phyloP scores from a whole-genome alignment of 1,140 invertebrate genomes.

The Pseudomyrmex sp. region DNA sequence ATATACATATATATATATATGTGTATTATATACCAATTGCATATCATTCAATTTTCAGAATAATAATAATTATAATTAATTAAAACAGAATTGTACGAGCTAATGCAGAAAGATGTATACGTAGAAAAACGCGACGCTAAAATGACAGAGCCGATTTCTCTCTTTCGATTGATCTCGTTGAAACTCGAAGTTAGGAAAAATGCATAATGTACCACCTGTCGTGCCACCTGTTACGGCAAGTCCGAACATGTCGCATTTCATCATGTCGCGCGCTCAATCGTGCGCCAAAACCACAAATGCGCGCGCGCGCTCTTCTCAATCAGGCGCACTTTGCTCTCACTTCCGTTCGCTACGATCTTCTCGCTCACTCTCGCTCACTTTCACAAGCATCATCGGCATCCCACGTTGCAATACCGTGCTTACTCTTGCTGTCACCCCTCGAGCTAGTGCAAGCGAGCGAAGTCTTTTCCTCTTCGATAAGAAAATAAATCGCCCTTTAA shows the following conservation, averaged over 20 bases:
- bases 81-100: no score
- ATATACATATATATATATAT: no score
- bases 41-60: no score
- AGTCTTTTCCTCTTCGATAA: no score
- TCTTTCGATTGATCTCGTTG: not conserved
- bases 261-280: not conserved
- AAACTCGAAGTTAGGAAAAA: not conserved
- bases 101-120: no score
- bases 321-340: not conserved
- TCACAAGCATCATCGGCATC: not conserved
- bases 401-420: not conserved
- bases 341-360: not conserved
- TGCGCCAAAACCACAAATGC: not conserved
- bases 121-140: no score
- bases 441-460: not conserved
- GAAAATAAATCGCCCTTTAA: no score
- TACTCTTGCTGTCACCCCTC: no score
- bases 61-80: no score
- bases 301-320: not conserved
- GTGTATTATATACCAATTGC: no score
- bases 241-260: no score
- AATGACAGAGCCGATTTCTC: not conserved
- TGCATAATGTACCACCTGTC: constrained; percentile 10
- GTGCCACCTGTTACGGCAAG: constrained; percentile 10
- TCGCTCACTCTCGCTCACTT: constrained; percentile 8